Base-by-base conservation (phyloP, 2,113 vertebrate species). In the Charadrius vociferus region DNA sequence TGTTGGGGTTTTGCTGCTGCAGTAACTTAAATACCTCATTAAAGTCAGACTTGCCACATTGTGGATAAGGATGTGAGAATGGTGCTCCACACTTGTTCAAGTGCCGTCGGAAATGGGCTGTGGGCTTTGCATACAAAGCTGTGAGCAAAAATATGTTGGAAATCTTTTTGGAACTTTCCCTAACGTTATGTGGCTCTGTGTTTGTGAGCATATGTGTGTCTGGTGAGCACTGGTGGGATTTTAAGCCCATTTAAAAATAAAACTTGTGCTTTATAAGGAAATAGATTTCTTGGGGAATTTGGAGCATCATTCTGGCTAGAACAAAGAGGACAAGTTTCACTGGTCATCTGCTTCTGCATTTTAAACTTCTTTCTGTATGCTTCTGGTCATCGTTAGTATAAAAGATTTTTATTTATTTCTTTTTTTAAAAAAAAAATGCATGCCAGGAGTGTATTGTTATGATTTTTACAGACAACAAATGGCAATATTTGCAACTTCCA, bases 401-500 rank as follows among this genome's bases (percentile, higher is more conserved):
- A 66, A 74, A 52, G 7, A 12, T 39, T n/a, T 52, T 36, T 53
- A 9, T n/a, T 41, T 41, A 41, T 41, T 49, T 36, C 22, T 26
- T 14, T 32, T 67, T 24, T 0, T n/a, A n/a, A n/a, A n/a, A n/a
- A n/a, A n/a, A n/a, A 3, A 63, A n/a, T 39, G 45, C 9, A 0
- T 39, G 10, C 23, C 23, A 66, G 45, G 45, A 71, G 34, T 15
- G 14, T 74, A 9, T 62, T 29, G 29, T 67, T 37, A 27, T 20
- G 20, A 30, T 81, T 67, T 41, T 77, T 47, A 29, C 8, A 34
- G 17, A 86, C 72, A 7, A 21, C 19, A 80, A 16, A 22, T 0
- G 3, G 15, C 36, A 70, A 32, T 61, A 55, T 41, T 61, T 56
- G 20, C 27, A 81, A 9, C 47, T 68, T 68, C 19, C 36, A 50